Conservation (phyloP, 2,113 vertebrate genomes). For the Patagioenas fasciata region DNA sequence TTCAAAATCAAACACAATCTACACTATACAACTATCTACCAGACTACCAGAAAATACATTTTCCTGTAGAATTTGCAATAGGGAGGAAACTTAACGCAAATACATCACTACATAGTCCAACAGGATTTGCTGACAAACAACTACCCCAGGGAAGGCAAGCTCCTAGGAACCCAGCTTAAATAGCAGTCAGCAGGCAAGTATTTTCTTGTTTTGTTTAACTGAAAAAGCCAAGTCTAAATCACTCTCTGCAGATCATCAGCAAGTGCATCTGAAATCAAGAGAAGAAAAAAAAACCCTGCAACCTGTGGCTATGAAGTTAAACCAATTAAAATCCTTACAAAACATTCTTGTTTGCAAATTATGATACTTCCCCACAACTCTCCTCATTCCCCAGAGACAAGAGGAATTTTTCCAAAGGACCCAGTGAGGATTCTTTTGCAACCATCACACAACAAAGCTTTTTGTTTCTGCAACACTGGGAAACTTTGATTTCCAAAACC, state of each 20-base stretch:
- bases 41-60: not conserved
- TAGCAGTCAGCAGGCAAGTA: not conserved
- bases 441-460: not conserved
- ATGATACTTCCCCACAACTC: not conserved
- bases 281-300: not conserved
- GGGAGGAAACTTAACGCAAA: constrained; percentile 9
- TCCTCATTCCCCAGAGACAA: not conserved
- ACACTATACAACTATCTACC: not conserved
- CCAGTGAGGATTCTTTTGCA: not conserved
- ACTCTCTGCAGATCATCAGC: not conserved
- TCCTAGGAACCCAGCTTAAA: not conserved
- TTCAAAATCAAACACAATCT: constrained; percentile 14
- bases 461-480: not conserved
- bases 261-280: not conserved
- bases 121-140: constrained; percentile 13
- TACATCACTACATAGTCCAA: not conserved
- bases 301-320: not conserved
- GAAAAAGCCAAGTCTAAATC: not conserved
- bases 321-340: not conserved
- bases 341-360: not conserved
- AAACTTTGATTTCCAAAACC: not conserved
- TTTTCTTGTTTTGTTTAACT: not conserved
- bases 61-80: not conserved
- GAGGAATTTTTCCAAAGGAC: not conserved
- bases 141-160: not conserved